phyloP scores from a whole-genome alignment of 2,888 invertebrate genomes.

The Hololepta plana region DNA sequence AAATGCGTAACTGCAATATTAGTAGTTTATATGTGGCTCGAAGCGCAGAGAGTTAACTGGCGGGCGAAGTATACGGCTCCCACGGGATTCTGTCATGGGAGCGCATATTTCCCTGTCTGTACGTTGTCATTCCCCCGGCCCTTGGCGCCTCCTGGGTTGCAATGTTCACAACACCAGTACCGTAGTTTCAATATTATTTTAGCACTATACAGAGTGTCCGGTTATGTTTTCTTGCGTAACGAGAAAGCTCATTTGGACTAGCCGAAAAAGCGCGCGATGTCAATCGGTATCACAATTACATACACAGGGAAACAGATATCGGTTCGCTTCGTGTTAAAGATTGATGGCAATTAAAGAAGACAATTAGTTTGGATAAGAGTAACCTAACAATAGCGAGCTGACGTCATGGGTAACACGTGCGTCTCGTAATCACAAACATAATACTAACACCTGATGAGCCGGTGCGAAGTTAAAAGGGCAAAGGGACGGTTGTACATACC shows the following conservation, averaged over 20 bases:
- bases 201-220: too few relatives aligned
- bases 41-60: conserved; percentile 16
- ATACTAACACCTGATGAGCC: neutral
- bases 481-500: conserved; percentile 12
- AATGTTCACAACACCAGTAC: conserved; percentile 14
- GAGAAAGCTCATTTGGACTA: too few relatives aligned
- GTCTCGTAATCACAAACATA: conserved; percentile 1
- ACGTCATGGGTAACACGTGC: too few relatives aligned
- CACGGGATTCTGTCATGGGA: conserved; percentile 22
- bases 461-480: neutral
- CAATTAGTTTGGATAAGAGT: too few relatives aligned
- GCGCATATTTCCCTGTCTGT: conserved; percentile 25
- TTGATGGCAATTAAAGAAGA: too few relatives aligned
- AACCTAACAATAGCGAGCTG: too few relatives aligned
- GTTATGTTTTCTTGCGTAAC: too few relatives aligned
- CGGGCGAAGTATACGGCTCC: conserved; percentile 22
- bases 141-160: conserved; percentile 16
- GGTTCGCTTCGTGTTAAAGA: conserved; percentile 1
- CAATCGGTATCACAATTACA: too few relatives aligned
- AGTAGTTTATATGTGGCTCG: conserved; percentile 18
- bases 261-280: too few relatives aligned
- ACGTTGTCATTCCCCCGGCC: conserved; percentile 16
- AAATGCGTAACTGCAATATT: conserved; percentile 17
- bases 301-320: too few relatives aligned
- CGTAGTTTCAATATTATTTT: too few relatives aligned